Percentiles rank a stretch among this genome's conserved stretches.
phyloP scores from a whole-genome alignment of 2,888 invertebrate species.

The Cosmopolites sordidus region DNA sequence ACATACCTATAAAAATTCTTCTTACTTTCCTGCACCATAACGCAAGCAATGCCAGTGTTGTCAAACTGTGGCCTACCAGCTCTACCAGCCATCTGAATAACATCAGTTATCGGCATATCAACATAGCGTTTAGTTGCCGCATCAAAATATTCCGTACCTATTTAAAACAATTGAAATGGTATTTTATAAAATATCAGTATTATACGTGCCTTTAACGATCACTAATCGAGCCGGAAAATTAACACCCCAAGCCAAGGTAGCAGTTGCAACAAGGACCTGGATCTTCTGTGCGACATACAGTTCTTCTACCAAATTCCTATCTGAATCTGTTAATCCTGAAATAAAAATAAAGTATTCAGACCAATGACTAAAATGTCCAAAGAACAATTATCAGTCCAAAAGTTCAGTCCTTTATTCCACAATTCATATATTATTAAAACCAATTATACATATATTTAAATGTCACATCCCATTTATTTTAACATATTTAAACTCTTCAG shows the following conservation, averaged over 20 bases:
- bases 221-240: conserved; percentile 98
- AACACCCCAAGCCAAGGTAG: conserved; percentile 98
- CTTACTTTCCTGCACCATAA: conserved; percentile 91
- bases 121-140: conserved; percentile 95
- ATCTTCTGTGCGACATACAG: conserved; percentile 93
- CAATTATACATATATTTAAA: no score
- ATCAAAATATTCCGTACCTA: conserved; percentile 90
- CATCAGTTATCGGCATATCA: conserved; percentile 99
- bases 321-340: conserved; percentile 78
- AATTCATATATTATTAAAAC: no score
- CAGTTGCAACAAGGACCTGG: conserved; percentile 93
- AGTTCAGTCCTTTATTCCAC: no score
- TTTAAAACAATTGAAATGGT: not conserved
- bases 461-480: no score
- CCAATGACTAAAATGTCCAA: no score
- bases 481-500: no score
- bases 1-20: conserved; percentile 92
- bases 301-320: conserved; percentile 88
- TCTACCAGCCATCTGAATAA: conserved; percentile 99
- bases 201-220: conserved; percentile 69
- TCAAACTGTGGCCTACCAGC: conserved; percentile 98
- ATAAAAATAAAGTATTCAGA: conserved; percentile 2
- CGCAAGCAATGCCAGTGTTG: conserved; percentile 83
- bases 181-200: not conserved
- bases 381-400: no score